Evolutionary conservation across 2,797 vertebrate species (phyloP).

Genomic region (Sebastes trivittatus): DNA sequence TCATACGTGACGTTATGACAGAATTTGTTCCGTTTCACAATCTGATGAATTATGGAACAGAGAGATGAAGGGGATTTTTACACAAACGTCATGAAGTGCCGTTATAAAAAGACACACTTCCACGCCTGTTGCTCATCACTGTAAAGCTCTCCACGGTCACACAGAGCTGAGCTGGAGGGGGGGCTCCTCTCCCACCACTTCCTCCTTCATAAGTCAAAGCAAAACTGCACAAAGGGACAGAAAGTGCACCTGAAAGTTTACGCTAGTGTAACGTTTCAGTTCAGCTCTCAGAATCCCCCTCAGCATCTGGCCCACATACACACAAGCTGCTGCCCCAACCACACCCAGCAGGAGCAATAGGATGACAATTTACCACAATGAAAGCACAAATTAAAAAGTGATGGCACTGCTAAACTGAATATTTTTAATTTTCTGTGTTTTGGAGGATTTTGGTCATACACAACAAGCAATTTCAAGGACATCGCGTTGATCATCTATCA

Average conservation of each 20-base stretch:
- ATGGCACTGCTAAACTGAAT: not conserved
- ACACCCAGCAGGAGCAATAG: not conserved
- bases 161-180: not conserved
- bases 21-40: slow-evolving; percentile 22
- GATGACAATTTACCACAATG: not conserved
- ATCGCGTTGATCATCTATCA: too few relatives aligned
- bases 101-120: not conserved
- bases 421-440: not conserved
- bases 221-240: slow-evolving; percentile 19
- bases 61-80: slow-evolving; percentile 1
- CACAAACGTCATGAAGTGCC: not conserved
- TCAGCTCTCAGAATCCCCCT: slow-evolving; percentile 33
- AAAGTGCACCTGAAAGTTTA: slow-evolving; percentile 49
- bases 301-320: not conserved
- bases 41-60: not conserved
- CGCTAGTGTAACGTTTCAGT: slow-evolving; percentile 26
- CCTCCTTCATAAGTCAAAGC: slow-evolving; percentile 7
- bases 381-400: not conserved
- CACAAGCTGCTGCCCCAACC: not conserved
- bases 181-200: slow-evolving; percentile 5
- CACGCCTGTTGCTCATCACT: slow-evolving; percentile 8
- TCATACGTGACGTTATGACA: not conserved
- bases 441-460: not conserved
- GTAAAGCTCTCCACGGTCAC: not conserved
- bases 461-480: not conserved